Evolutionary conservation across 2,888 invertebrate species (phyloP).

Genomic region (Prosopocoilus inquinatus): DNA sequence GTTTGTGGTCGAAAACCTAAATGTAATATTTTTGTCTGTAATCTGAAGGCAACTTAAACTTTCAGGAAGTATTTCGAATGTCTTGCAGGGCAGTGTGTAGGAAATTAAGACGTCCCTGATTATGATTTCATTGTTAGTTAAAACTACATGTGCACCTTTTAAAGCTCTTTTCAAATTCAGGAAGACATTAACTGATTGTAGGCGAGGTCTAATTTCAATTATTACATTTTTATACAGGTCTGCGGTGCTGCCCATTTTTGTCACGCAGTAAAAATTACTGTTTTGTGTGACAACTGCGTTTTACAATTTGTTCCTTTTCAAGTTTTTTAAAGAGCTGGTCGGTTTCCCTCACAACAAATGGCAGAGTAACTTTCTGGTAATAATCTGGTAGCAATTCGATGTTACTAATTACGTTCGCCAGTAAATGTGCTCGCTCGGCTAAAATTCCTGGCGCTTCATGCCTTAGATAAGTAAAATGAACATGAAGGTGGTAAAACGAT

Average conservation of each 20-base stretch:
- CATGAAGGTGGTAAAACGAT: conserved; percentile 93
- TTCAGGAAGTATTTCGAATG: conserved; percentile 35
- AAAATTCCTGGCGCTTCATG: conserved; percentile 81
- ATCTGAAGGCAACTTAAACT: conserved; percentile 42
- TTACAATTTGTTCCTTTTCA: conserved; percentile 56
- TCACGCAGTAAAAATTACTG: conserved; percentile 16
- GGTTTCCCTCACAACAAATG: conserved; percentile 76
- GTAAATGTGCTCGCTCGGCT: conserved; percentile 82
- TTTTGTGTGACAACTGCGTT: conserved; percentile 40
- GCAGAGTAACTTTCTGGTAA: conserved; percentile 78
- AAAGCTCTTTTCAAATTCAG: conserved; percentile 49
- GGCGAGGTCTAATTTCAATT: conserved; percentile 57
- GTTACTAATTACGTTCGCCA: conserved; percentile 87
- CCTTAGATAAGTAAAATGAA: conserved; percentile 83
- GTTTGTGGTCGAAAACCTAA: conserved; percentile 42
- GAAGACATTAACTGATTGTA: conserved; percentile 62
- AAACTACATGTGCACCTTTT: conserved; percentile 29
- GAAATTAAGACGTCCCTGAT: conserved; percentile 25
- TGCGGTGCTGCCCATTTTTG: neutral
- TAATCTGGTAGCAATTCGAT: conserved; percentile 78
- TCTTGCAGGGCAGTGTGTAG: conserved; percentile 28
- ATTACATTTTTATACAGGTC: conserved; percentile 15
- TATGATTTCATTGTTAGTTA: conserved; percentile 32
- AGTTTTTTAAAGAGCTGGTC: conserved; percentile 69
- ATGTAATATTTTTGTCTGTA: conserved; percentile 37